These are phyloP conservation scores for Peromyscus attwateri DNA, from an alignment of 2,797 vertebrate genomes.

Conservation along the genomic window DNA sequence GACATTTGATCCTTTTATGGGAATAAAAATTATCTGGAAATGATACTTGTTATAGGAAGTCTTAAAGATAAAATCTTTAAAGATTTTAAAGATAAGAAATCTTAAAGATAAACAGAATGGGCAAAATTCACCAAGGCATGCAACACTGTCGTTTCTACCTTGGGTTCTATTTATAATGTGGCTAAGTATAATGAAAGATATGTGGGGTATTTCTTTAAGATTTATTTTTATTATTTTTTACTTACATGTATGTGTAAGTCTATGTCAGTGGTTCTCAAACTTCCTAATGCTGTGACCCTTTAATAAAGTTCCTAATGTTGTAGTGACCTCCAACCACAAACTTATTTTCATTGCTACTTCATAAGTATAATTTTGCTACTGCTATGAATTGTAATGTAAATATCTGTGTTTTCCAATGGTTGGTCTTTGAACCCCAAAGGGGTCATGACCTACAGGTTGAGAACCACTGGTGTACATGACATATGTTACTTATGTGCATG, in stretches of 20 bases:
- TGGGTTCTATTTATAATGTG: not conserved
- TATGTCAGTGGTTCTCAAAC: too few species aligned
- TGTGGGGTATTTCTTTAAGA: not conserved
- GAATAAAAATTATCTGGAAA: conserved; percentile 16
- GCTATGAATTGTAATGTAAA: too few species aligned
- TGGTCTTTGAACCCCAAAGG: too few species aligned
- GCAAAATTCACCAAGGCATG: not conserved
- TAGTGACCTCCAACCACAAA: too few species aligned
- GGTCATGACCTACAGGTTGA: too few species aligned
- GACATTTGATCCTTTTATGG: not conserved
- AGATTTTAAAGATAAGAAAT: too few species aligned
- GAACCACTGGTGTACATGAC: too few species aligned
- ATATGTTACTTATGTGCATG: not conserved
- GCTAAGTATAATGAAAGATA: not conserved
- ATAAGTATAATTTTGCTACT: too few species aligned
- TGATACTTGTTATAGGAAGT: not conserved
- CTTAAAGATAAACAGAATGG: not conserved
- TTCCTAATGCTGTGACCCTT: too few species aligned
- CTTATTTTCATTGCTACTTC: too few species aligned
- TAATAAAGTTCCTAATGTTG: too few species aligned
- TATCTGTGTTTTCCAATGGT: too few species aligned
- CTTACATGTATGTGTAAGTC: not conserved
- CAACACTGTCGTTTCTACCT: not conserved
- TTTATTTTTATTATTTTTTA: not conserved
- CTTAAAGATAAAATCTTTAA: not conserved